Evolutionary conservation across 1,140 invertebrate species (phyloP), one percentile per base, ranked within the genome.

Genomic region (Micrasema longulum): DNA sequence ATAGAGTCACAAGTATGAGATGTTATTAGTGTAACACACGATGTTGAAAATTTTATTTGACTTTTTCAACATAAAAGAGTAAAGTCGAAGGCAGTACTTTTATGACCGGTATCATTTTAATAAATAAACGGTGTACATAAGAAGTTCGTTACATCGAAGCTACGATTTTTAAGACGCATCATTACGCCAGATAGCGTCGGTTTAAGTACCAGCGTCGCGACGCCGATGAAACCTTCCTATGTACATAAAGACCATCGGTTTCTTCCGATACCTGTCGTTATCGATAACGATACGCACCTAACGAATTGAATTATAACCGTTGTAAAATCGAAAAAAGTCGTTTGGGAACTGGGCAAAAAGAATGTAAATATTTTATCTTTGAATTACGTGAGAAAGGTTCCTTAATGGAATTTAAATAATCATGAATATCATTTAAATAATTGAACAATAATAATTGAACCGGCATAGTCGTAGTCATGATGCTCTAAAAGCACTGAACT

Each of bases 251-350:
- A 36, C 31, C 55, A 60, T 16, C 55, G 55, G 18, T 16, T 31
- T 41, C 55, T 60, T 60, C 62, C 62, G 62, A 47, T 64, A 48
- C 62, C 43, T 48, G 62, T 20, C 62, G 31, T 47, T 48, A 48
- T 36, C 62, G 62, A 64, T 64, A 47, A 18, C 62, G 43, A 43
- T 14, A 64, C 62, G 62, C 62, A 64, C 62, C 62, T 64, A 64
- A 64, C 62, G 43, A 64, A 64, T 64, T 64, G 62, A 64, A 64
- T 64, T 64, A 64, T 23, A 64, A 31, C 62, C 18, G 62, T 47
- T 48, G 62, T 64, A 64, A 64, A 64, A 64, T 47, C 22, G 43
- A 47, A 31, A 41, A 64, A 31, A 48, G 20, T 64, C 62, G 23
- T 64, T 47, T 64, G 43, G 2, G n/a, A n/a, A n/a, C n/a, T n/a